Evolutionary conservation across 2,113 vertebrate species (phyloP).

Genomic region (Ceyx cyanopectus): DNA sequence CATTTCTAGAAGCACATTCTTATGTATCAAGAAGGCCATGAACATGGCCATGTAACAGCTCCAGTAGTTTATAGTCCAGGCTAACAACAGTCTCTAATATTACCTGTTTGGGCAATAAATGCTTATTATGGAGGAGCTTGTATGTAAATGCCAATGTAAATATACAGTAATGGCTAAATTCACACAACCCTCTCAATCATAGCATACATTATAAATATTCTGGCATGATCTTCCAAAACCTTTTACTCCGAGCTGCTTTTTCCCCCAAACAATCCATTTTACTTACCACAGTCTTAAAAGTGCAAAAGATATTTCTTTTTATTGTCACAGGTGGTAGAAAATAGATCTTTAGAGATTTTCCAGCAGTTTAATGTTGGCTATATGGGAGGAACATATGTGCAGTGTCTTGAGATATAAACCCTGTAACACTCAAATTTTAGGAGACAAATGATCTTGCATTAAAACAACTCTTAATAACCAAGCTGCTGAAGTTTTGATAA

Average conservation of each 20-base stretch:
- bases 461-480: not conserved
- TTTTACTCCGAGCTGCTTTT: not conserved
- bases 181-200: not conserved
- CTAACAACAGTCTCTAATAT: not conserved
- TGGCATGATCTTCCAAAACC: not conserved
- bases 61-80: not conserved
- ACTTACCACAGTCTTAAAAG: not conserved
- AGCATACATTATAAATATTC: not conserved
- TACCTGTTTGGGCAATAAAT: not conserved
- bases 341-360: not conserved
- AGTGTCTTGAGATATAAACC: conserved; percentile 13
- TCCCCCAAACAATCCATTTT: not conserved
- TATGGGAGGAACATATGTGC: not conserved
- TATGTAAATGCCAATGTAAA: not conserved
- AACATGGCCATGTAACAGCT: not conserved
- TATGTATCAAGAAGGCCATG: not conserved
- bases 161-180: not conserved
- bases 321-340: not conserved
- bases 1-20: not conserved
- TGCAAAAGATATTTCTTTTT: not conserved
- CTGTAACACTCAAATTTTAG: not conserved
- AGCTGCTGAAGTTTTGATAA: not conserved
- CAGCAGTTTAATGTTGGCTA: not conserved
- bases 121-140: not conserved
- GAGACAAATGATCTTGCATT: not conserved